phyloP scores from a whole-genome alignment of 2,888 invertebrate genomes.

The Colostygia pectinataria region DNA sequence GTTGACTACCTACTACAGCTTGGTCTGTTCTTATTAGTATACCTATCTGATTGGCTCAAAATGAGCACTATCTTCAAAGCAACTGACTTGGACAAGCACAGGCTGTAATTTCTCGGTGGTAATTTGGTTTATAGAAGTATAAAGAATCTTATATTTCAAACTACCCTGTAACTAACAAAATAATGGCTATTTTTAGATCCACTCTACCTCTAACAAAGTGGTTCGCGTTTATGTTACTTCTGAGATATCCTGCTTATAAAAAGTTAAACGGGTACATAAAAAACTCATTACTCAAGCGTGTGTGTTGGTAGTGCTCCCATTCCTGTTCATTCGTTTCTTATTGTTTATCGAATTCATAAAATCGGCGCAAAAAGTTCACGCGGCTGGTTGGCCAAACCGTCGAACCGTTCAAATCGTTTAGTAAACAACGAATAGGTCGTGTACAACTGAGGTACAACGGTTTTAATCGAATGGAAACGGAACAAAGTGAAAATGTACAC shows the following conservation, averaged over 20 bases:
- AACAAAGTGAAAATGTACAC: slow-evolving; percentile 83
- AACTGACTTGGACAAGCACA: too few species aligned
- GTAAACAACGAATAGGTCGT: slow-evolving; percentile 80
- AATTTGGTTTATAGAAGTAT: too few species aligned
- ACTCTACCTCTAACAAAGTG: slow-evolving; percentile 23
- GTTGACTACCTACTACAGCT: too few species aligned
- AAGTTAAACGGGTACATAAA: slow-evolving; percentile 18
- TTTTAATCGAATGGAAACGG: slow-evolving; percentile 83
- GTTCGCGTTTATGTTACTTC: slow-evolving; percentile 17
- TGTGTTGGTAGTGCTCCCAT: slow-evolving; percentile 15
- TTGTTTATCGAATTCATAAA: slow-evolving; percentile 41
- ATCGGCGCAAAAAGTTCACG: slow-evolving; percentile 52
- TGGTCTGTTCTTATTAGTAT: too few species aligned
- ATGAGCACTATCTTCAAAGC: too few species aligned
- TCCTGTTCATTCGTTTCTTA: slow-evolving; percentile 30
- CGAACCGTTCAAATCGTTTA: slow-evolving; percentile 81
- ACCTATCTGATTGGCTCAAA: too few species aligned
- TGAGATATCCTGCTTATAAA: slow-evolving; percentile 13
- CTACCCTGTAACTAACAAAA: slow-evolving; percentile 73
- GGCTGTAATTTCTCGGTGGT: too few species aligned
- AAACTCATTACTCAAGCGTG: slow-evolving; percentile 19
- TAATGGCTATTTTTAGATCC: slow-evolving; percentile 31
- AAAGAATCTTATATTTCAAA: slow-evolving; percentile 55
- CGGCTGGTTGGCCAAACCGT: slow-evolving; percentile 66
- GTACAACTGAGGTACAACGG: slow-evolving; percentile 79